A percentile compares a stretch with the other conserved stretches of the same genome.
phyloP scores from a whole-genome alignment of 2,888 invertebrate species.

The Malthinus flaveolus region DNA sequence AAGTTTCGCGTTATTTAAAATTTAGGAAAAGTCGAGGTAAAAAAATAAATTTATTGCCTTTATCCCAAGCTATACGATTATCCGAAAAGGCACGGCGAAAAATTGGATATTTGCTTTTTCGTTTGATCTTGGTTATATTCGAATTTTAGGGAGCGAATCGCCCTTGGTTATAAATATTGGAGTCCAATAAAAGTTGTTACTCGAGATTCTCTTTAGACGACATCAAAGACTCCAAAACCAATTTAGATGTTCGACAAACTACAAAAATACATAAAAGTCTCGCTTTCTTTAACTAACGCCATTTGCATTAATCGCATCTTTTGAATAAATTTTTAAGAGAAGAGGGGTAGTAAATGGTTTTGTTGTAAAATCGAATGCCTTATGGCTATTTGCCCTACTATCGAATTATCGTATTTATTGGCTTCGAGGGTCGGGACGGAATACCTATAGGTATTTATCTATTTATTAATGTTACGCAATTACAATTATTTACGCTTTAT shows the following conservation, averaged over 20 bases:
- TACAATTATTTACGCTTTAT: too few species aligned
- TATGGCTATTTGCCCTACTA: too few species aligned
- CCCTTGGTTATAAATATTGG: conserved; percentile 54
- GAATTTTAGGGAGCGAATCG: conserved; percentile 43
- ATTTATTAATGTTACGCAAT: too few species aligned
- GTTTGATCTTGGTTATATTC: conserved; percentile 49
- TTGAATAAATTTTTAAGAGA: too few species aligned
- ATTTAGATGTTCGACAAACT: conserved; percentile 32
- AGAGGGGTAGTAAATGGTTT: too few species aligned
- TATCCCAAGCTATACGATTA: conserved; percentile 28
- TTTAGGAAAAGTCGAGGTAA: not conserved
- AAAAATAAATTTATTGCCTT: conserved; percentile 18
- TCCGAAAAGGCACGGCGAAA: conserved; percentile 34
- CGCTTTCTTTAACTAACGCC: too few species aligned
- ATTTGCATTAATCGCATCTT: too few species aligned
- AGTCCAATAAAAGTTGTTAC: conserved; percentile 55
- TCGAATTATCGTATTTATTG: too few species aligned
- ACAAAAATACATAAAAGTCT: not conserved
- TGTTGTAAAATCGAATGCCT: too few species aligned
- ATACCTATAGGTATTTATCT: too few species aligned
- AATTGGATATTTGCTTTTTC: conserved; percentile 48
- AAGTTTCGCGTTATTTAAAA: not conserved
- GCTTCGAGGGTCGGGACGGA: too few species aligned
- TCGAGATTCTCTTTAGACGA: conserved; percentile 51
- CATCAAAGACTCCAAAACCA: conserved; percentile 46